Evolutionary conservation across 2,113 vertebrate species (phyloP), one percentile per base, ranked within the genome.

Genomic region (Malurus alboscapulatus): DNA sequence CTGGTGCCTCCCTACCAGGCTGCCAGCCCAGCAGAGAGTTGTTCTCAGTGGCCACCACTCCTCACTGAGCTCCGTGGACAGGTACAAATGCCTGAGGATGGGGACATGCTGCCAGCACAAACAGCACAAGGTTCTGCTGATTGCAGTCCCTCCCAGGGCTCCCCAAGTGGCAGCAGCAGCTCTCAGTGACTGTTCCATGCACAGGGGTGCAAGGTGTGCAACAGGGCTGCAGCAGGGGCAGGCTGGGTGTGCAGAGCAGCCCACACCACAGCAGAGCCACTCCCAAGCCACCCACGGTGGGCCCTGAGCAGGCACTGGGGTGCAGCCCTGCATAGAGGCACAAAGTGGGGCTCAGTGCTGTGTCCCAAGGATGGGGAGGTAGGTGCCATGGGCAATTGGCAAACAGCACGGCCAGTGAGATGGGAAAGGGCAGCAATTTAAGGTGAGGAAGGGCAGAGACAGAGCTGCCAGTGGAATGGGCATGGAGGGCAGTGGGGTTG

Each of bases 41-140:
- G 57, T 54, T 42, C 87, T 54, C 55, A 78, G 61, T 36, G 45
- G 17, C 61, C 45, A n/a, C 47, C 59, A 29, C 34, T 58, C 11
- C 57, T 81, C 61, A 22, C 38, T 44, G 55, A 59, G 68, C 25
- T 63, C 24, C 48, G 54, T 44, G 72, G 19, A 29, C 29, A 45
- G 36, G 16, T n/a, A 3, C 0, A 0, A 42, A 40, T 9, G 3
- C 21, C 2, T 29, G 44, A 34, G 62, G 42, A 54, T 13, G 32
- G 42, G 47, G n/a, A n/a, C 38, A 5, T 0, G 0, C 36, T 82
- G 61, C 57, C n/a, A 25, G n/a, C 29, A 45, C 17, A 34, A 2
- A 24, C 38, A 74, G 26, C 67, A 26, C 25, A 45, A n/a, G 4
- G 20, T 27, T 19, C 40, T 84, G 38, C 63, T 94, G 22, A 13